A percentile compares a stretch with the other conserved stretches of the same genome.
phyloP scores from a whole-genome alignment of 2,113 vertebrate genomes.

The Mustelus asterias region DNA sequence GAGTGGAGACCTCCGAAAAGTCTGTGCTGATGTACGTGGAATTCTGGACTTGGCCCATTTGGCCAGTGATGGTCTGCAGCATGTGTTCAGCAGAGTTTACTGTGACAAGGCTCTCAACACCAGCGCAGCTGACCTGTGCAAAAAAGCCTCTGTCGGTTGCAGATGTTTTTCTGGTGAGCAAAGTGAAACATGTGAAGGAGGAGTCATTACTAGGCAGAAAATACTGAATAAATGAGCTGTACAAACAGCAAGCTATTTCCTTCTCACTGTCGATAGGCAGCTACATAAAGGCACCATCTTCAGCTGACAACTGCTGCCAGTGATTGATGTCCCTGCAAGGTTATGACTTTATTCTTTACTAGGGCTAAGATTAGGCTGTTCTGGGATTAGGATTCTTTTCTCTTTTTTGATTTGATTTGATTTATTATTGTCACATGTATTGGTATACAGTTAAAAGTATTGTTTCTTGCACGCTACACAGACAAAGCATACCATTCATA shows the following conservation, averaged over 20 bases:
- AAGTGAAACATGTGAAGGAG: neutral
- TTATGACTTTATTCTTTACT: neutral
- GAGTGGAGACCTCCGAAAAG: neutral
- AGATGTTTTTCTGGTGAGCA: constrained; percentile 1
- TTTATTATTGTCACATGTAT: too few species aligned
- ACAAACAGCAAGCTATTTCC: neutral
- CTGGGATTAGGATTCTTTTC: too few species aligned
- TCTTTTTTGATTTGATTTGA: neutral
- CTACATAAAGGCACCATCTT: neutral
- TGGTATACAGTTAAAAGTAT: too few species aligned
- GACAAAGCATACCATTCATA: too few species aligned
- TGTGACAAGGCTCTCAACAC: neutral
- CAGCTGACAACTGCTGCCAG: neutral
- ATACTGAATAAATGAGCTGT: neutral
- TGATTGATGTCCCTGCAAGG: neutral
- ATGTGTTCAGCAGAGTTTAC: neutral
- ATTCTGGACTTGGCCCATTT: neutral
- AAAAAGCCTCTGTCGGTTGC: neutral
- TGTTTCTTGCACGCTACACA: too few species aligned
- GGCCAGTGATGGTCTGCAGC: neutral
- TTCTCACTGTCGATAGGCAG: neutral
- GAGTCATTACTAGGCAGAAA: neutral
- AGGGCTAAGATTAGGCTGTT: neutral
- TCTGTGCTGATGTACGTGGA: neutral
- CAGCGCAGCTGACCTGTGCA: neutral